A percentile compares a stretch with the other conserved stretches of the same genome.
These are phyloP conservation scores for Sycon ciliatum DNA, from an alignment of 37 sponge, comb jelly and placozoan species.

Conservation along the genomic window DNA sequence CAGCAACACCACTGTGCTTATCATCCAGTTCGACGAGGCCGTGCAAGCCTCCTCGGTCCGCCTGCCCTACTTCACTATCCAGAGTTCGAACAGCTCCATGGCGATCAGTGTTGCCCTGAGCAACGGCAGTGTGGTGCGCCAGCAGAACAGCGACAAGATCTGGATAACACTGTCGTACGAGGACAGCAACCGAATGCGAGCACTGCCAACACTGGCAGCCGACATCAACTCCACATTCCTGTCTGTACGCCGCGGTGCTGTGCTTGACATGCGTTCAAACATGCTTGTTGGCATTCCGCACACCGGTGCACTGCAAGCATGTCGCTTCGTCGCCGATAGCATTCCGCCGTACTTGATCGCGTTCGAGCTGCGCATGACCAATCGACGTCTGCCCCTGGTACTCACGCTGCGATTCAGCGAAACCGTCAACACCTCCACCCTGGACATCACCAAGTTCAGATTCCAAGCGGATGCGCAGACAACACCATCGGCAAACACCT, in stretches of 20 bases:
- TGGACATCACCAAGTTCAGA: not conserved
- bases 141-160: conserved; percentile 24
- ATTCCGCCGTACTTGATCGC: conserved; percentile 39
- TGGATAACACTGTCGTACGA: conserved; percentile 18
- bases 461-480: too few species aligned
- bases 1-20: too few species aligned
- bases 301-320: not conserved
- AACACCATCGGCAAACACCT: too few species aligned
- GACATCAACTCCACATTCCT: conserved; percentile 48
- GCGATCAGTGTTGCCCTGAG: not conserved
- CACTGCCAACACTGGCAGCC: conserved; percentile 61
- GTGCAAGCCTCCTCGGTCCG: conserved; percentile 57
- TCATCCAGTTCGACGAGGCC: conserved; percentile 60
- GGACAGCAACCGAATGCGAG: conserved; percentile 50
- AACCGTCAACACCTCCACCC: conserved; percentile 21
- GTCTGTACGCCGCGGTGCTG: conserved; percentile 24
- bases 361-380: conserved; percentile 67
- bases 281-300: not conserved
- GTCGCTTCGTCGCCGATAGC: not conserved
- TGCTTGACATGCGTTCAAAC: conserved; percentile 71
- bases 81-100: not conserved
- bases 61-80: conserved; percentile 39
- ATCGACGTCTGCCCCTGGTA: conserved; percentile 14
- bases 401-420: conserved; percentile 17
- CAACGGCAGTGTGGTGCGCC: not conserved